Evolutionary conservation across 2,888 invertebrate genomes (phyloP).

Genomic region (Drosophila colorata): DNA sequence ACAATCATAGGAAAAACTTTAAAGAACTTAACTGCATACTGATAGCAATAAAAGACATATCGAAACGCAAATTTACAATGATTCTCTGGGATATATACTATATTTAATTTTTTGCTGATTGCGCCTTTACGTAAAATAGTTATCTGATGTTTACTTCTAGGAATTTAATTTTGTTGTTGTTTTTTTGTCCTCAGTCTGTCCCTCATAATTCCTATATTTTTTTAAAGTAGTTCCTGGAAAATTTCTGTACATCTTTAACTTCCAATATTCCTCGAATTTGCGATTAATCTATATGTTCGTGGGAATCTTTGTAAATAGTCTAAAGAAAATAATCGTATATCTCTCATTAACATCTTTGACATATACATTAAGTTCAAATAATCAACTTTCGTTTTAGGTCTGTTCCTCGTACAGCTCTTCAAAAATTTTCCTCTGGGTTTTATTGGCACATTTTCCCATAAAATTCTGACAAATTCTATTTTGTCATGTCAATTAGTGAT

Average conservation of each 20-base stretch:
- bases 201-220: too few relatives aligned
- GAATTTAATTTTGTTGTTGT: too few relatives aligned
- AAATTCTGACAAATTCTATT: background rate
- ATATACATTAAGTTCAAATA: background rate
- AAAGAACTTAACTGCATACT: conserved; percentile 10
- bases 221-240: too few relatives aligned
- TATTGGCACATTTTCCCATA: background rate
- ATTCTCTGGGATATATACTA: background rate
- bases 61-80: background rate
- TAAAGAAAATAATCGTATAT: background rate
- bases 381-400: too few relatives aligned
- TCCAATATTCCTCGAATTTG: too few relatives aligned
- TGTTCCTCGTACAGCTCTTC: too few relatives aligned
- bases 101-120: too few relatives aligned
- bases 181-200: too few relatives aligned
- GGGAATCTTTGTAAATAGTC: background rate
- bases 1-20: background rate
- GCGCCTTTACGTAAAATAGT: background rate
- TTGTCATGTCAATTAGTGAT: conserved; percentile 25
- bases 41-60: conserved; percentile 3
- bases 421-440: background rate
- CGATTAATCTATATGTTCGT: background rate
- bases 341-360: background rate
- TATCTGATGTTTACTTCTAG: background rate
- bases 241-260: too few relatives aligned